Evolutionary conservation across 2,113 vertebrate species (phyloP), one percentile per base, ranked within the genome.

Genomic region (Gymnocephalus cernua): DNA sequence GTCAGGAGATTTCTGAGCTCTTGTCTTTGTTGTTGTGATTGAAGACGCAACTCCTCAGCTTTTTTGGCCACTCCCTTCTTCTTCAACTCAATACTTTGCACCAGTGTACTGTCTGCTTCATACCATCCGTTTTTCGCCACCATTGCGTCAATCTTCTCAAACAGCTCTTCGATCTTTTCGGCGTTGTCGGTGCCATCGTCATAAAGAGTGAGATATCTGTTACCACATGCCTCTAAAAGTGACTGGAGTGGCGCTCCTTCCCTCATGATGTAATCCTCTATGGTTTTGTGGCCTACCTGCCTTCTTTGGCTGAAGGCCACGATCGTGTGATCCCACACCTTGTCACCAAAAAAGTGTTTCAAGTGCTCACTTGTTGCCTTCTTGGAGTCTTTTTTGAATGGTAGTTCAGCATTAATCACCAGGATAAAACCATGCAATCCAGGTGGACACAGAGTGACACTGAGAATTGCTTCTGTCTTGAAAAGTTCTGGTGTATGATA

Each of bases 401-500:
- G 48, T 3, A 62, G 32, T 16, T 88, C 70, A 9, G 57, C 32
- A 6, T 74, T 69, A 4, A 84, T 38, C 38, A 77, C 70, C 29
- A 88, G 63, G 13, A 85, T 47, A 1, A 86, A 86, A 12, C n/a
- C 45, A 19, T 90, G 80, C 14, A 66, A 38, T 25, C 38, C 53
- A 11, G 66, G 53, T 16, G 57, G 70, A 71, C 78, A 75, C 58
- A 72, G 54, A 23, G 18, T 21, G 18, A 75, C 29, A 10, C 72
- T 59, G 75, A 85, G 80, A 13, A 56, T 64, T 5, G 35, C 41
- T 70, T 83, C 82, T 5, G 38, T 51, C 32, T 62, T 80, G 14
- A 56, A 63, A n/a, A 76, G 38, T 44, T 47, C 21, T 0, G 80
- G 7, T 19, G 70, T 83, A 7, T 85, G 47, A 25, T 74, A 75